Evolutionary conservation across 2,888 invertebrate genomes (phyloP), one percentile per base, ranked within the genome.

Genomic region (Phalera bucephala): DNA sequence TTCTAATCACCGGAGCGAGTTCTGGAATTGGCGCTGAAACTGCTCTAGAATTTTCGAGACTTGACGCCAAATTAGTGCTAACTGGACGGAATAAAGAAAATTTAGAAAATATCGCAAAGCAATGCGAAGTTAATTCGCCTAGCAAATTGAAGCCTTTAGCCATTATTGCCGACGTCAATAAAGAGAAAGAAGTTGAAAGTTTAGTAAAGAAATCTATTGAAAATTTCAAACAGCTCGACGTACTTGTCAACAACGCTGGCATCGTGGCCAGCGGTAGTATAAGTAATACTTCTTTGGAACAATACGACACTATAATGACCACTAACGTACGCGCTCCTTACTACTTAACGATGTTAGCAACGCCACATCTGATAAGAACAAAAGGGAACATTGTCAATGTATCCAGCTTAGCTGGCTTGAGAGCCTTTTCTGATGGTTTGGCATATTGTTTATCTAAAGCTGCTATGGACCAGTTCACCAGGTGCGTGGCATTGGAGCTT

Each of bases 381-480:
- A 94, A 95, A 74, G 96, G 96, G 10, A 95, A 92, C 52, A 93
- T 97, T 53, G 96, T 98, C 0, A 98, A 97, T 76, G 94, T 98
- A 0, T 97, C 97, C 2, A 97, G 97, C 73, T 95, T 97, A 0
- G 93, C 93, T 66, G 97, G 97, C 4, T 72, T 95, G 6, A 88
- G 96, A 64, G 91, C 97, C 42, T 97, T 97, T 67, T 92, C 96
- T 0, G 94, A 94, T 22, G 92, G 96, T 3, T 72, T 97, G 31
- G 93, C 96, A 0, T 98, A 98, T 73, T 93, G 93, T 56, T 93
- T 97, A 86, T 96, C 96, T 6, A 98, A 98, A 85, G 91, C 96
- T 19, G 96, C 97, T 1, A 73, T 98, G 3, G 97, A 98, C 82
- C 97, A 98, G 68, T 93, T 98, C 52, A 98, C 98, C 0, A 91